These are phyloP conservation scores for Himalopsyche tibetana DNA, from an alignment of 2,888 invertebrate species.

Conservation along the genomic window DNA sequence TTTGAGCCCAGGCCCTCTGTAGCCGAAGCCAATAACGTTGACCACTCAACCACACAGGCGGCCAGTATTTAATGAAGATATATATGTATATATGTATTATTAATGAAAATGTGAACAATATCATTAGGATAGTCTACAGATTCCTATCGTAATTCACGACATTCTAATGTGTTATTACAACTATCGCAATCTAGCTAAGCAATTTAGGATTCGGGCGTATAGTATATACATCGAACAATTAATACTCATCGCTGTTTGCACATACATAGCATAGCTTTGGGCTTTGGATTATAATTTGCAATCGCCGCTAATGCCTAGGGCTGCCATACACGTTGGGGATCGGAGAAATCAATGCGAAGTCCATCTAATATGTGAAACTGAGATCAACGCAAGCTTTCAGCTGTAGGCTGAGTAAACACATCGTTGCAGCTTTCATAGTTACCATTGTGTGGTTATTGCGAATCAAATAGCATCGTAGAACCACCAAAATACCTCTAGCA, in stretches of 20 bases:
- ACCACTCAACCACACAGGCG: no score
- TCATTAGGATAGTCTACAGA: not conserved
- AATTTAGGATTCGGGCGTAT: slow-evolving; percentile 12
- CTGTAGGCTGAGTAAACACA: slow-evolving; percentile 7
- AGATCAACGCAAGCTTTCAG: slow-evolving; percentile 5
- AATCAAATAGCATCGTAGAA: not conserved
- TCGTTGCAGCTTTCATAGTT: not conserved
- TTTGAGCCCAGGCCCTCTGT: no score
- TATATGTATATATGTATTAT: no score
- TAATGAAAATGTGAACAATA: not conserved
- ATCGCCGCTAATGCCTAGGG: slow-evolving; percentile 9
- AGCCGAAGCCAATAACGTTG: no score
- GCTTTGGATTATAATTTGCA: slow-evolving; percentile 36
- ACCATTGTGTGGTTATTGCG: not conserved
- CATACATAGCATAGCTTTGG: not conserved
- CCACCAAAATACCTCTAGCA: not conserved
- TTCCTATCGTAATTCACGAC: not conserved
- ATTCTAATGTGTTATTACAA: slow-evolving; percentile 21
- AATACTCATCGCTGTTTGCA: slow-evolving; percentile 27
- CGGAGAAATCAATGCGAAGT: slow-evolving; percentile 16
- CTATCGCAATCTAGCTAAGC: slow-evolving; percentile 25
- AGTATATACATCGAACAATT: slow-evolving; percentile 13
- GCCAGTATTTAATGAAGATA: no score
- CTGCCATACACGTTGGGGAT: not conserved
- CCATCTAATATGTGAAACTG: slow-evolving; percentile 38